A percentile compares a stretch with the other conserved stretches of the same genome.
These are phyloP conservation scores for Forbesichthys papilliferus DNA, from an alignment of 2,113 vertebrate genomes.

Conservation along the genomic window DNA sequence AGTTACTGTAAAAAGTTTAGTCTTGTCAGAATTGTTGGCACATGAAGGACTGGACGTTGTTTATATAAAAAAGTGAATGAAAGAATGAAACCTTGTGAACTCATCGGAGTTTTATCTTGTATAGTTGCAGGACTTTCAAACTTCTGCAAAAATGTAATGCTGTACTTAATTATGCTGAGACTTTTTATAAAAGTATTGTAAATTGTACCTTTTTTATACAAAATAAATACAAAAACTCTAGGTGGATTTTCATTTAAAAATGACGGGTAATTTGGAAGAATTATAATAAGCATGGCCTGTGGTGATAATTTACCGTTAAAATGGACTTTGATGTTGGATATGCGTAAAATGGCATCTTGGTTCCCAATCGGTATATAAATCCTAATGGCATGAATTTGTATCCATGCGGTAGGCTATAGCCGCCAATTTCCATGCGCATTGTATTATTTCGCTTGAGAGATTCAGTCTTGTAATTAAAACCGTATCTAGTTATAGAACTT, in stretches of 20 bases:
- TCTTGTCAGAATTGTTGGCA: slow-evolving; percentile 87
- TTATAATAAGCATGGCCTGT: neutral
- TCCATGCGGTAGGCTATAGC: too few species aligned
- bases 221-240: slow-evolving; percentile 97
- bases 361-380: too few species aligned
- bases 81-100: slow-evolving; percentile 89
- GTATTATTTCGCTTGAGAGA: too few species aligned
- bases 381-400: too few species aligned
- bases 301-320: too few species aligned
- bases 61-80: slow-evolving; percentile 70
- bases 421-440: too few species aligned
- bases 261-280: neutral
- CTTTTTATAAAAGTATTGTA: slow-evolving; percentile 99
- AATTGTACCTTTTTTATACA: slow-evolving; percentile 97
- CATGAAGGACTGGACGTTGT: slow-evolving; percentile 90
- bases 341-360: neutral
- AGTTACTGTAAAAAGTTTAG: slow-evolving; percentile 87
- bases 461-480: slow-evolving; percentile 1
- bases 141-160: slow-evolving; percentile 98
- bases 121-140: slow-evolving; percentile 92
- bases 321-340: too few species aligned
- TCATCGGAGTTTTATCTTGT: slow-evolving; percentile 92
- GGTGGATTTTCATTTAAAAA: slow-evolving; percentile 73
- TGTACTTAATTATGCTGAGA: slow-evolving; percentile 98
- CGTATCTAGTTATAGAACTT: slow-evolving; percentile 27